Percentiles rank a stretch among this genome's conserved stretches.
Evolutionary conservation across 2,797 vertebrate genomes (phyloP).

Genomic region (Pseudochirops corinnae): DNA sequence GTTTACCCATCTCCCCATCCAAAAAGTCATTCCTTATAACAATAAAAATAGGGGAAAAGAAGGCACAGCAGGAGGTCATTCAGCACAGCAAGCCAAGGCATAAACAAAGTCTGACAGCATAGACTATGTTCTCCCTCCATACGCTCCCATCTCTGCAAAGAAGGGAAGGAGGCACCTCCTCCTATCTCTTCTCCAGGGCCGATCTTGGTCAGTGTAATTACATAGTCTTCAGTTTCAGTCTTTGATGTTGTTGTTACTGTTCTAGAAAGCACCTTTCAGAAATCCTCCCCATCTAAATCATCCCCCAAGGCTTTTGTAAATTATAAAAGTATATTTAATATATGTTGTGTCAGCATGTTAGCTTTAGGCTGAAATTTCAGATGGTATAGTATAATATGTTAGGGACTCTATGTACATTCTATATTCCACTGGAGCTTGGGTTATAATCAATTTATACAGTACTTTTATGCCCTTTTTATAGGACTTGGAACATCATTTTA

Average conservation of each 20-base stretch:
- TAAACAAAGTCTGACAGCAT: background rate
- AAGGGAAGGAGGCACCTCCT: background rate
- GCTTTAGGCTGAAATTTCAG: background rate
- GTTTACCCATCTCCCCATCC: background rate
- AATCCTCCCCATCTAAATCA: background rate
- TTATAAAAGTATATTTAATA: background rate
- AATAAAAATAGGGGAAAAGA: background rate
- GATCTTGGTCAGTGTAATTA: background rate
- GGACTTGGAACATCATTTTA: conserved; percentile 1
- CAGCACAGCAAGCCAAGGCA: background rate
- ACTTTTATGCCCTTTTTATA: background rate
- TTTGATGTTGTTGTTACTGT: background rate
- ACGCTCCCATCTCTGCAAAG: background rate
- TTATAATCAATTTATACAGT: conserved; percentile 1
- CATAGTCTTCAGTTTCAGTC: background rate
- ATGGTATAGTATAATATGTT: background rate
- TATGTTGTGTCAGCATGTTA: background rate
- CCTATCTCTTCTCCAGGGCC: background rate
- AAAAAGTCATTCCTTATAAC: background rate
- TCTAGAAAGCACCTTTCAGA: background rate
- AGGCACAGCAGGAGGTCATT: background rate
- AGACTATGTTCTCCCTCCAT: background rate
- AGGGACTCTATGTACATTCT: background rate
- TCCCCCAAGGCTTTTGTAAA: background rate
- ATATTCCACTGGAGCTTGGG: background rate